These are phyloP conservation scores for Drosophila falleni DNA, from an alignment of 2,888 invertebrate species.

Conservation along the genomic window DNA sequence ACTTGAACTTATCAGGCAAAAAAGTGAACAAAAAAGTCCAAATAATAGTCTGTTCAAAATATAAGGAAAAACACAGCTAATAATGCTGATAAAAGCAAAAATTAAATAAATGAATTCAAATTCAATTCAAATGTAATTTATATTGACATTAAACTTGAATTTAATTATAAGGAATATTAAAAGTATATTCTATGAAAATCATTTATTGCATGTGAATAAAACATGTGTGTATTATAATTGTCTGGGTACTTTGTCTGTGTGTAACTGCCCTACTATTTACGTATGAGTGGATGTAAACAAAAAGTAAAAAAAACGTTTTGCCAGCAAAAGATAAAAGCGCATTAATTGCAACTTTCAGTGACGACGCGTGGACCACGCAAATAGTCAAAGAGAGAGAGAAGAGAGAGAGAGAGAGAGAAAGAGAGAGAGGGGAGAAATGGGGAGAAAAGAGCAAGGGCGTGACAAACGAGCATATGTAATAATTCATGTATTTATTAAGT, in stretches of 20 bases:
- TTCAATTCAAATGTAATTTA: neutral
- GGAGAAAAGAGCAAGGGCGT: conserved; percentile 1
- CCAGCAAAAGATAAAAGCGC: conserved; percentile 60
- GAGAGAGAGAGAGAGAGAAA: neutral
- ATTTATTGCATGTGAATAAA: conserved; percentile 36
- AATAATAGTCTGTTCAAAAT: conserved; percentile 5
- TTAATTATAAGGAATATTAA: neutral
- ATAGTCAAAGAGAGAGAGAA: conserved; percentile 1
- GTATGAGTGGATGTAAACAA: conserved; percentile 71
- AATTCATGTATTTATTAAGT: conserved; percentile 60
- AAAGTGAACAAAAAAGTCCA: conserved; percentile 10
- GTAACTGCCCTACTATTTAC: conserved; percentile 50
- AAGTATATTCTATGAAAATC: neutral
- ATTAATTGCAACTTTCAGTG: conserved; percentile 60
- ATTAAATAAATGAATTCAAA: neutral
- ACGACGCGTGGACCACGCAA: conserved; percentile 24
- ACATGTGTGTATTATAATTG: conserved; percentile 22
- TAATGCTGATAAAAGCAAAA: conserved; percentile 2
- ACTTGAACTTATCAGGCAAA: conserved; percentile 39
- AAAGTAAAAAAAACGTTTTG: conserved; percentile 51
- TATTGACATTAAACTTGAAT: neutral
- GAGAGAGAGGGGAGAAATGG: neutral
- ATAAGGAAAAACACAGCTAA: neutral
- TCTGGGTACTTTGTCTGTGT: conserved; percentile 8
- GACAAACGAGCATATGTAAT: conserved; percentile 41